Evolutionary conservation across 2,888 invertebrate species (phyloP), one percentile per base, ranked within the genome.

Genomic region (Portevinia maculata): DNA sequence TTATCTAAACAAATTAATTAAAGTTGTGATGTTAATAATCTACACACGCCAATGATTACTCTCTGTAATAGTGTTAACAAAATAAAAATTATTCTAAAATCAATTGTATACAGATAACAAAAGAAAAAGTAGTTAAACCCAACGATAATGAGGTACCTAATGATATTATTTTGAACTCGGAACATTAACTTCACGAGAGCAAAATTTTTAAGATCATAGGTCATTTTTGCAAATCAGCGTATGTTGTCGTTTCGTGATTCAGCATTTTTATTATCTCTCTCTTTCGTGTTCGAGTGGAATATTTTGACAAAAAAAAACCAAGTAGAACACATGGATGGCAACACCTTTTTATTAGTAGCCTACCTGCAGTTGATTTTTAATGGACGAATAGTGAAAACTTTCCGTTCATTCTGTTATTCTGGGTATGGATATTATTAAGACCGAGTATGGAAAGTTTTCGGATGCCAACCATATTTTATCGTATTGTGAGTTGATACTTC

Each of bases 91-190:
- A 39, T 28, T n/a, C n/a, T n/a, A n/a, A n/a, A n/a, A n/a, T n/a
- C n/a, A n/a, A n/a, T n/a, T 13, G 32, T 34, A 11, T 19, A 21
- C 5, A n/a, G 11, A 34, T 19, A 48, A 48, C 21, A 15, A 17
- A 32, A 9, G 9, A 8, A 21, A 17, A 46, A 62, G n/a, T n/a
- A n/a, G n/a, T n/a, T n/a, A n/a, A 62, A 32, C 46, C 32, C 21
- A 8, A 4, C 32, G 34, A 62, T 48, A 62, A 48, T 21, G 11
- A 15, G 13, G n/a, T n/a, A n/a, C n/a, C 48, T 62, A 62, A 62
- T 46, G 34, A 62, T 21, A 62, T 62, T 62, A 46, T 62, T 62
- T 62, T 48, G 48, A 62, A 48, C 59, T 30, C 24, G 30, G 44
- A 24, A 37, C 30, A 24, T 11, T 59, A 32, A 24, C 24, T 60